These are phyloP conservation scores for Hylaea fasciaria DNA, from an alignment of 2,888 invertebrate species.

Conservation along the genomic window DNA sequence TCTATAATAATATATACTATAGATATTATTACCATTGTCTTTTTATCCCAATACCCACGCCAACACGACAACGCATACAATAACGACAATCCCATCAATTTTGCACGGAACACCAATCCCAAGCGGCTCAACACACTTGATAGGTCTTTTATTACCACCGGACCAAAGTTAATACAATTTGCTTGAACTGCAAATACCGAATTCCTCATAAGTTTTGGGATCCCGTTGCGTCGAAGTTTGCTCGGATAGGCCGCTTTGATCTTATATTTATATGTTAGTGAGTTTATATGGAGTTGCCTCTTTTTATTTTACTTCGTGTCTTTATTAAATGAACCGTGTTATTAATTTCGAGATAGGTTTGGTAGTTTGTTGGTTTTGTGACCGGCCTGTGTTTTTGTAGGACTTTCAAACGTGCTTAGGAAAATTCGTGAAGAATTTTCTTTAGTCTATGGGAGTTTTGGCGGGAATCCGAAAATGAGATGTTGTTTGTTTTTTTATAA, in stretches of 20 bases:
- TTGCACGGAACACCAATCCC: slow-evolving; percentile 24
- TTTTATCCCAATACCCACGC: background rate
- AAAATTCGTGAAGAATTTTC: no score
- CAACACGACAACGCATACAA: background rate
- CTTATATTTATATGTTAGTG: slow-evolving; percentile 55
- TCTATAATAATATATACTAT: no score
- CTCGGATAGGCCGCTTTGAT: slow-evolving; percentile 57
- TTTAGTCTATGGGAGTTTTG: no score
- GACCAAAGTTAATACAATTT: slow-evolving; percentile 57
- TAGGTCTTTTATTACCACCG: slow-evolving; percentile 29
- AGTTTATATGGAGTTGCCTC: slow-evolving; percentile 54
- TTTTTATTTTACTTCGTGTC: slow-evolving; percentile 59
- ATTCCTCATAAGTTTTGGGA: slow-evolving; percentile 54
- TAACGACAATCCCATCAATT: slow-evolving; percentile 15
- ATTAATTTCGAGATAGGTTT: slow-evolving; percentile 32
- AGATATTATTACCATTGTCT: no score
- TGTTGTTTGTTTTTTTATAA: no score
- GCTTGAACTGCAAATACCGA: slow-evolving; percentile 47
- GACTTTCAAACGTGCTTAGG: background rate
- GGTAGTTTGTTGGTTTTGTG: slow-evolving; percentile 24
- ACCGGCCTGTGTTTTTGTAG: slow-evolving; percentile 4
- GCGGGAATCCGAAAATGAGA: no score
- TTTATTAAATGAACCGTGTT: slow-evolving; percentile 48
- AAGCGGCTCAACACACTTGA: slow-evolving; percentile 19
- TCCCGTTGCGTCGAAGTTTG: slow-evolving; percentile 27